Conservation (phyloP, 2,888 invertebrate genomes). For the Hypolimnas misippus region DNA sequence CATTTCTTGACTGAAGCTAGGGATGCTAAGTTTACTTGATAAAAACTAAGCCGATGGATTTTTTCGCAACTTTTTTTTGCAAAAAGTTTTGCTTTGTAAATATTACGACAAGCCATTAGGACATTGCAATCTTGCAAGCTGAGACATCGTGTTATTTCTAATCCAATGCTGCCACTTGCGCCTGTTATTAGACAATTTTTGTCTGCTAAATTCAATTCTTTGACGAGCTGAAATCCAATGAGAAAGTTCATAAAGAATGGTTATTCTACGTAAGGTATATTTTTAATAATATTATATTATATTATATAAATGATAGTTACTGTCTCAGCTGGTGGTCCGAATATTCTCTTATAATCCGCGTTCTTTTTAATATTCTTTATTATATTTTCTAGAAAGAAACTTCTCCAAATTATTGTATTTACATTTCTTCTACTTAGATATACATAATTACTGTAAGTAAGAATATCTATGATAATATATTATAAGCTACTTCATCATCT, state of each 20-base stretch:
- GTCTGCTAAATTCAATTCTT: conserved; percentile 91
- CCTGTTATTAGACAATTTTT: conserved; percentile 95
- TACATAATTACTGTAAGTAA: conserved; percentile 13
- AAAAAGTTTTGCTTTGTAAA: conserved; percentile 82
- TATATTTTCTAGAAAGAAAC: conserved; percentile 16
- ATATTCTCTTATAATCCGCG: conserved; percentile 46
- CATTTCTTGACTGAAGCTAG: conserved; percentile 67
- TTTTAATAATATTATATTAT: not conserved
- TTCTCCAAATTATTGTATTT: conserved; percentile 29
- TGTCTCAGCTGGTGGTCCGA: conserved; percentile 60
- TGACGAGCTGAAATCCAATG: conserved; percentile 83
- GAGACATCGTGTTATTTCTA: conserved; percentile 93
- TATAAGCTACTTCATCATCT: too few relatives aligned
- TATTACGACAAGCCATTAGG: conserved; percentile 92
- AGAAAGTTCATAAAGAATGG: not conserved
- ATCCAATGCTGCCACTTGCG: conserved; percentile 97
- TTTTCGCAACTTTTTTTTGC: conserved; percentile 55
- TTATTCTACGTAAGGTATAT: not conserved
- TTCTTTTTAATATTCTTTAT: conserved; percentile 35
- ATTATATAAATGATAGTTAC: too few relatives aligned
- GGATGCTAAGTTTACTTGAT: conserved; percentile 69
- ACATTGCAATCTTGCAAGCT: conserved; percentile 92
- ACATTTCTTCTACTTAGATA: conserved; percentile 28
- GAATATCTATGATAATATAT: too few relatives aligned
- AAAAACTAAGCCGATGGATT: conserved; percentile 52